Conservation (phyloP, 2,888 invertebrate species). For the Leucozona laternaria region DNA sequence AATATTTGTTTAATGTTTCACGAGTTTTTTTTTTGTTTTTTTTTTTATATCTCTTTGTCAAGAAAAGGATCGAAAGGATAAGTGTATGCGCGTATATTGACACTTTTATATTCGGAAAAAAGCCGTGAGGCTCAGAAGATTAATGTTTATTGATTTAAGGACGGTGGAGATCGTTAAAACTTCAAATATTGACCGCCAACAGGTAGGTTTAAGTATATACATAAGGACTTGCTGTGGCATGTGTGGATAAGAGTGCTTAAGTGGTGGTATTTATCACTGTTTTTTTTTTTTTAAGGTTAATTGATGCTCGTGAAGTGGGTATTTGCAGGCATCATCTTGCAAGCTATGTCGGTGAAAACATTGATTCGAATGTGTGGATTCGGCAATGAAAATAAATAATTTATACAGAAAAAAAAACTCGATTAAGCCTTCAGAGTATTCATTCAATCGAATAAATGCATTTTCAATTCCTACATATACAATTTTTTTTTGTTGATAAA, state of each 20-base stretch:
- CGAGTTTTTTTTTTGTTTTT: background rate
- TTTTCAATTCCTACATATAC: background rate
- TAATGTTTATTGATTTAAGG: conserved; percentile 62
- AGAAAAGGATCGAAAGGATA: conserved; percentile 33
- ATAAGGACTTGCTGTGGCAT: background rate
- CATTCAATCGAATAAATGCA: background rate
- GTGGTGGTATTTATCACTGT: conserved; percentile 30
- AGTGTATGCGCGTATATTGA: conserved; percentile 56
- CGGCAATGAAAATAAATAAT: background rate
- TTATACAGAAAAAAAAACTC: background rate
- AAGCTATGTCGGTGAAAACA: conserved; percentile 28
- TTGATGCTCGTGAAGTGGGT: conserved; percentile 37
- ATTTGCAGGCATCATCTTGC: conserved; percentile 40
- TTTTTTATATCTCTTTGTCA: background rate
- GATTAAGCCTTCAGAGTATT: background rate
- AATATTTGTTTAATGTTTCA: conserved; percentile 61
- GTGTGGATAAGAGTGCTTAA: conserved; percentile 38
- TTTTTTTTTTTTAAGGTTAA: conserved; percentile 41
- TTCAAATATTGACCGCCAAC: conserved; percentile 50
- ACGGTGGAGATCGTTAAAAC: conserved; percentile 36
- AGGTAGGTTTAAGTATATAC: background rate
- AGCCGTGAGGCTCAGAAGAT: conserved; percentile 15
- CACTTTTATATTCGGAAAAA: conserved; percentile 45
- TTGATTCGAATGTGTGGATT: background rate
- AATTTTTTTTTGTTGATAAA: no score